A percentile compares a stretch with the other conserved stretches of the same genome.
Evolutionary conservation across 92 coral and sea anemone species (phyloP).

Genomic region (Nematostella vectensis): DNA sequence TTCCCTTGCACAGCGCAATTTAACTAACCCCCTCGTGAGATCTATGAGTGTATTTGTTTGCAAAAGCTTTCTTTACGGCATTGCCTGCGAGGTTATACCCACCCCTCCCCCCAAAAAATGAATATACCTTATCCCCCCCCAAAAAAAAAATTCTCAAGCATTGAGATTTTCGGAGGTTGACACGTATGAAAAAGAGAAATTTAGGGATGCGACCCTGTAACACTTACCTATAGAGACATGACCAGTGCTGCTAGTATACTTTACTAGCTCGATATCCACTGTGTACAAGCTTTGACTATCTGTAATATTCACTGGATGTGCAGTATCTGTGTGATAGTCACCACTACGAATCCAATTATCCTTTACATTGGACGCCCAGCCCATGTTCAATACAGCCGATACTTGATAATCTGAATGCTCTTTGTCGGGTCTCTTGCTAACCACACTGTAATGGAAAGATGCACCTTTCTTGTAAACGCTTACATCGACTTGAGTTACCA

Average conservation of each 20-base stretch:
- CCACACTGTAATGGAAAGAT: slow-evolving; percentile 5
- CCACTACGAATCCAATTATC: slow-evolving; percentile 55
- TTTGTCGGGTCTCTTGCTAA: not conserved
- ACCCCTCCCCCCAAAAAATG: too few relatives aligned
- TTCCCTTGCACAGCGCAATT: too few relatives aligned
- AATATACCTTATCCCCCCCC: too few relatives aligned
- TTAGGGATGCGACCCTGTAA: not conserved
- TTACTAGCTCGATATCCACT: slow-evolving; percentile 52
- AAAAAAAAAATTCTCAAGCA: too few relatives aligned
- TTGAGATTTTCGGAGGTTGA: too few relatives aligned
- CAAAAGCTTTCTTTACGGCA: too few relatives aligned
- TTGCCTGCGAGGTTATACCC: too few relatives aligned
- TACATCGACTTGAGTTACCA: slow-evolving; percentile 4
- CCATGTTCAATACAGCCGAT: slow-evolving; percentile 80
- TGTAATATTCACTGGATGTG: slow-evolving; percentile 31
- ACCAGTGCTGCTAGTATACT: slow-evolving; percentile 1
- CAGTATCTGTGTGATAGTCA: slow-evolving; percentile 58
- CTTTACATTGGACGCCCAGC: slow-evolving; percentile 43
- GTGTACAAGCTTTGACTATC: slow-evolving; percentile 16
- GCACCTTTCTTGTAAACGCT: slow-evolving; percentile 8
- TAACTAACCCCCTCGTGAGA: too few relatives aligned
- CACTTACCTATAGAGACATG: slow-evolving; percentile 6
- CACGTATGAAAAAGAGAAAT: not conserved
- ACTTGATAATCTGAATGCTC: slow-evolving; percentile 30
- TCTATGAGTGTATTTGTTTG: too few relatives aligned